phyloP scores from a whole-genome alignment of 1,140 invertebrate species.

The Zophobas morio region DNA sequence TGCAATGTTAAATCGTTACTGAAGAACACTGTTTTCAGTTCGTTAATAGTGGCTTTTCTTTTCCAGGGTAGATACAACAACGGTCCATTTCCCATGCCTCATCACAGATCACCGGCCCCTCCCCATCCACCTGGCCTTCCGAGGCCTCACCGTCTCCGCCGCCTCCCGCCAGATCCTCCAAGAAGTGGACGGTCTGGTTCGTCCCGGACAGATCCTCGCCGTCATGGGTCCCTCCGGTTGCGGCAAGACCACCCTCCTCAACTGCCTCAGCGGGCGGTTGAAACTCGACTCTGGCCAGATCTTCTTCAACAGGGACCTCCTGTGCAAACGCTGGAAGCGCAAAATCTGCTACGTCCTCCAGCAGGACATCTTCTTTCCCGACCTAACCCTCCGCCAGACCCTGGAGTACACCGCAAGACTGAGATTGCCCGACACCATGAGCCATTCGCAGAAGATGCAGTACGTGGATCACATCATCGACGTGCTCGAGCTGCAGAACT shows the following conservation, averaged over 20 bases:
- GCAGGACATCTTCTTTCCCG: conserved; percentile 88
- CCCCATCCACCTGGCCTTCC: conserved; percentile 80
- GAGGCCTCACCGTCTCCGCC: conserved; percentile 72
- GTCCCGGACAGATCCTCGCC: conserved; percentile 85
- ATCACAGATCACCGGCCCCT: conserved; percentile 69
- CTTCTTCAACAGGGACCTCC: conserved; percentile 80
- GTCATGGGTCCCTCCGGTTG: conserved; percentile 88
- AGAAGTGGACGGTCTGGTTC: conserved; percentile 81
- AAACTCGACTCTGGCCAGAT: conserved; percentile 80
- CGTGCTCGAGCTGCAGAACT: conserved; percentile 81
- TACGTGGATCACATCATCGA: conserved; percentile 87
- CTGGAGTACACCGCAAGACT: conserved; percentile 82
- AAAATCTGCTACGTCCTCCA: conserved; percentile 89
- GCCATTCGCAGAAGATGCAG: conserved; percentile 81
- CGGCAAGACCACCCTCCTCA: conserved; percentile 88
- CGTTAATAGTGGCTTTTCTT: conserved; percentile 46
- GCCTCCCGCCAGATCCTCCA: conserved; percentile 75
- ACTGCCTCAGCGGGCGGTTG: conserved; percentile 80
- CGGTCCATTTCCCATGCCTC: conserved; percentile 69
- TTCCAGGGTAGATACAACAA: conserved; percentile 68
- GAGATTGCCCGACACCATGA: conserved; percentile 83
- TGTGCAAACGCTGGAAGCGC: conserved; percentile 83
- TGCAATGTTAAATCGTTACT: too few species aligned
- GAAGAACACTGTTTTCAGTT: too few species aligned
- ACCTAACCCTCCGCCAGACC: conserved; percentile 85